Percentiles rank a stretch among this genome's conserved stretches.
Evolutionary conservation across 2,113 vertebrate species (phyloP).

Genomic region (Bombycilla garrulus): DNA sequence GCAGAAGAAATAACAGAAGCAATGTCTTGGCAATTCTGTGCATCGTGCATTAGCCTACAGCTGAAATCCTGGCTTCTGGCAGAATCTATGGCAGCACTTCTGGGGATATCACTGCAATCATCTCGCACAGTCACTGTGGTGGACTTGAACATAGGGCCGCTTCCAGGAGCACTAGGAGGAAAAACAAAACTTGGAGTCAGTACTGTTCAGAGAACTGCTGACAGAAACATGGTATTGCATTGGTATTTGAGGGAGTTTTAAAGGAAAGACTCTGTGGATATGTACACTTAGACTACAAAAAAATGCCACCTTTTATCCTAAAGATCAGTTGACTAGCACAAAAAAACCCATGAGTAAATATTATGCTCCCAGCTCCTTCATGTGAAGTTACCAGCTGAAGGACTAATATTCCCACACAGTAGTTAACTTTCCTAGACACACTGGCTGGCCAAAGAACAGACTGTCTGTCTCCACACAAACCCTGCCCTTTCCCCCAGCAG

Average conservation of each 20-base stretch:
- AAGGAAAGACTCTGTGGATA: background rate
- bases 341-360: background rate
- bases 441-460: background rate
- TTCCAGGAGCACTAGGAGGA: constrained; percentile 82
- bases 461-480: background rate
- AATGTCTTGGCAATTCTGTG: constrained; percentile 19
- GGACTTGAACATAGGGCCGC: constrained; percentile 90
- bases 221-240: background rate
- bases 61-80: constrained; percentile 49
- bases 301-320: background rate
- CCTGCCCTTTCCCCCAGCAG: background rate
- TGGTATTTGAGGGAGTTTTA: background rate
- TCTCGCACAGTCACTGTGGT: constrained; percentile 85
- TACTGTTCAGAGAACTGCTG: background rate
- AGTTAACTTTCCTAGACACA: background rate
- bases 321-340: background rate
- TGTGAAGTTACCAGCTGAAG: background rate
- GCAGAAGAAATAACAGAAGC: constrained; percentile 6
- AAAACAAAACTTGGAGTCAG: background rate
- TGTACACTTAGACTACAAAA: background rate
- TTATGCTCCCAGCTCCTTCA: background rate
- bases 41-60: background rate
- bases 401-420: background rate
- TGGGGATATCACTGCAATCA: constrained; percentile 61
- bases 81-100: constrained; percentile 15